Evolutionary conservation across 2,113 vertebrate species (phyloP).

Genomic region (Podarcis raffonei): DNA sequence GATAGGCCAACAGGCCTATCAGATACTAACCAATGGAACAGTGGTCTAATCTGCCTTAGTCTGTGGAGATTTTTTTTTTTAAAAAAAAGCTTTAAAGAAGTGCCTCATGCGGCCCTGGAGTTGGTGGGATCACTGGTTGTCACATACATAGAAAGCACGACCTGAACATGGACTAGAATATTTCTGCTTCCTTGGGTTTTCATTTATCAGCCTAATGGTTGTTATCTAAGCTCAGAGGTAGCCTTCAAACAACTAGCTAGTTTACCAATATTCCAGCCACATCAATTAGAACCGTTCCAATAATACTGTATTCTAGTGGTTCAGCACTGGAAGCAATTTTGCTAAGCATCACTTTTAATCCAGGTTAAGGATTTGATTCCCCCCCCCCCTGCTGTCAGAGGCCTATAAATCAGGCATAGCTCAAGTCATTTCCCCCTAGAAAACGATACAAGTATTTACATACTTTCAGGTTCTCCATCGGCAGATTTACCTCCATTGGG

Average conservation of each 20-base stretch:
- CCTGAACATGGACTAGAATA: neutral
- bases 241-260: neutral
- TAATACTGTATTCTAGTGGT: neutral
- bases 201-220: neutral
- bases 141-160: neutral
- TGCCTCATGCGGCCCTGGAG: neutral
- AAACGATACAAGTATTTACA: conserved; percentile 64
- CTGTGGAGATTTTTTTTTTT: neutral
- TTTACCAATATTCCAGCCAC: neutral
- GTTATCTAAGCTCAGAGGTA: neutral
- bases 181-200: neutral
- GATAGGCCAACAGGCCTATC: neutral
- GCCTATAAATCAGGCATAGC: neutral
- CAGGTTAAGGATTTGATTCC: neutral
- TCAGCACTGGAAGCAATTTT: neutral
- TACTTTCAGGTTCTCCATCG: conserved; percentile 67
- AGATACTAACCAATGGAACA: neutral
- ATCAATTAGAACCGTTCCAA: neutral
- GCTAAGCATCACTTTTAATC: neutral
- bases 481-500: conserved; percentile 82
- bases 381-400: neutral
- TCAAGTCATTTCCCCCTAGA: conserved; percentile 31
- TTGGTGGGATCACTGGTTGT: neutral
- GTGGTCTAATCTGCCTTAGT: neutral
- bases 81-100: neutral